Conservation (phyloP, 2,888 invertebrate species). For the Myathropa florea region DNA sequence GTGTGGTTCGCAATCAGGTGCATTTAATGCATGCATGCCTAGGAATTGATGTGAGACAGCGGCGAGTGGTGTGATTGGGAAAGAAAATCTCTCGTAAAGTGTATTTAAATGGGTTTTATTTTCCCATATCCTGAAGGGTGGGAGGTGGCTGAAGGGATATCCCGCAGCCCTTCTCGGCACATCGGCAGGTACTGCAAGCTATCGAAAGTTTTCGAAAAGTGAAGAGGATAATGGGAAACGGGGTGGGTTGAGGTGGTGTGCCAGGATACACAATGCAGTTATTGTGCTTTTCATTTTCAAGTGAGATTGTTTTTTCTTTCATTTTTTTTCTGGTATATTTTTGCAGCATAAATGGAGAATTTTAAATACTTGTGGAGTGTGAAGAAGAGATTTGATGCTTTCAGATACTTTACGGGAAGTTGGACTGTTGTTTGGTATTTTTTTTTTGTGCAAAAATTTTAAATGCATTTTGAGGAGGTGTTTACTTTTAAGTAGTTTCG, state of each 20-base stretch:
- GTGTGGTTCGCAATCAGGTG: slow-evolving; percentile 33
- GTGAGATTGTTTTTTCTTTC: slow-evolving; percentile 12
- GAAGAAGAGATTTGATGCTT: slow-evolving; percentile 22
- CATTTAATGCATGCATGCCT: slow-evolving; percentile 45
- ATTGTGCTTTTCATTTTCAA: slow-evolving; percentile 22
- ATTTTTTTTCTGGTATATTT: background rate
- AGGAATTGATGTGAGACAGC: slow-evolving; percentile 40
- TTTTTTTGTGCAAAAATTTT: background rate
- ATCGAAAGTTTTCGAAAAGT: slow-evolving; percentile 43
- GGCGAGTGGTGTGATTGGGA: slow-evolving; percentile 1
- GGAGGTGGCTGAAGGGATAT: background rate
- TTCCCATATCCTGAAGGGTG: background rate
- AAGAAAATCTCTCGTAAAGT: slow-evolving; percentile 40
- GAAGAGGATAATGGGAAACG: background rate
- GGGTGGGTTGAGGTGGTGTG: background rate
- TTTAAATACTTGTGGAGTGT: slow-evolving; percentile 35
- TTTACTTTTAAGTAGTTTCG: background rate
- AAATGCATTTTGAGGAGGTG: slow-evolving; percentile 16
- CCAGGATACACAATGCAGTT: slow-evolving; percentile 16
- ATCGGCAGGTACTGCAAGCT: slow-evolving; percentile 1
- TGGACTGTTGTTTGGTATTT: background rate
- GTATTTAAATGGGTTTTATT: slow-evolving; percentile 38
- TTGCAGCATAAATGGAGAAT: background rate
- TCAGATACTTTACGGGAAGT: slow-evolving; percentile 21
- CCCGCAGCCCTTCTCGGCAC: background rate